Evolutionary conservation across 1,140 invertebrate genomes (phyloP).

Genomic region (Metopolophium dirhodum): DNA sequence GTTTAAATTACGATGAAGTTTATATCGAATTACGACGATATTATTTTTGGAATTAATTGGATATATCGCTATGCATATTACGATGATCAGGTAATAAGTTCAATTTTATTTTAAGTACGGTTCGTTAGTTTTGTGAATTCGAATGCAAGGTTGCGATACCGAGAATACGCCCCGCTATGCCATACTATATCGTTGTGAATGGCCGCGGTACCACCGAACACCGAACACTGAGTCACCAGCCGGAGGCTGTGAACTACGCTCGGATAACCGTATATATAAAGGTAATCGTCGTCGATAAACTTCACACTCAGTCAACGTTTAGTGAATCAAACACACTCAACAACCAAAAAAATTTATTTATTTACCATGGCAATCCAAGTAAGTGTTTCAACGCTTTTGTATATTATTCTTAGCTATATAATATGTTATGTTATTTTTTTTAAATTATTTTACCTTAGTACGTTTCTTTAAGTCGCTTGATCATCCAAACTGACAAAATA

Average conservation of each 20-base stretch:
- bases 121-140: too few species aligned
- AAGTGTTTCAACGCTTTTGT: neutral
- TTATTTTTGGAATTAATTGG: too few species aligned
- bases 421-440: neutral
- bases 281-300: neutral
- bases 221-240: neutral
- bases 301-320: neutral
- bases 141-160: too few species aligned
- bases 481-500: neutral
- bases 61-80: too few species aligned
- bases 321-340: constrained; percentile 5
- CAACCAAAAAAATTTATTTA: neutral
- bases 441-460: neutral
- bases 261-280: neutral
- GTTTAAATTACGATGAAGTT: too few species aligned
- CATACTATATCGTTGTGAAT: too few species aligned
- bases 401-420: neutral
- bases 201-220: too few species aligned
- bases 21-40: too few species aligned
- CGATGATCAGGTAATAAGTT: too few species aligned
- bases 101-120: too few species aligned
- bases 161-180: too few species aligned
- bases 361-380: constrained; percentile 38
- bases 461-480: neutral
- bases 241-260: neutral